phyloP scores from a whole-genome alignment of 2,888 invertebrate species.

The Chymomyza amoena region DNA sequence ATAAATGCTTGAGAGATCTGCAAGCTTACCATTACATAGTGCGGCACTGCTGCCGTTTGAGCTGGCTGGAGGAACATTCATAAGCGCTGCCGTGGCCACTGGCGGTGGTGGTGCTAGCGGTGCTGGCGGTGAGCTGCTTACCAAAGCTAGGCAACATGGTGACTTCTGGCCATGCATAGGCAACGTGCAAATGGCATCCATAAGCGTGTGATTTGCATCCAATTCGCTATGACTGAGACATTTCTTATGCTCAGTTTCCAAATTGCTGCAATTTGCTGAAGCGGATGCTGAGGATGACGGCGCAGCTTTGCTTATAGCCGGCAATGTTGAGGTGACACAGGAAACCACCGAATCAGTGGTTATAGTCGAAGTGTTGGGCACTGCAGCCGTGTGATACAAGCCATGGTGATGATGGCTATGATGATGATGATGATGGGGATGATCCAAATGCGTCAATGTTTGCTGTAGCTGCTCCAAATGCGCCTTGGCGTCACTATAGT shows the following conservation, averaged over 20 bases:
- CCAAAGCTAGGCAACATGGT: conserved; percentile 57
- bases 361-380: conserved; percentile 61
- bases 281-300: conserved; percentile 56
- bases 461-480: conserved; percentile 69
- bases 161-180: conserved; percentile 60
- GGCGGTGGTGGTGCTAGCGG: conserved; percentile 59
- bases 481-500: conserved; percentile 64
- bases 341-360: conserved; percentile 71
- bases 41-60: conserved; percentile 39
- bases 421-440: conserved; percentile 39
- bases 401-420: conserved; percentile 49
- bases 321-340: conserved; percentile 67
- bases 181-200: conserved; percentile 59
- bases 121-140: conserved; percentile 8
- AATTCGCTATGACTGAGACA: conserved; percentile 58
- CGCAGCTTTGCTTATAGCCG: conserved; percentile 50
- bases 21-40: conserved; percentile 56
- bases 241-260: conserved; percentile 66
- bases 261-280: conserved; percentile 52
- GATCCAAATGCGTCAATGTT: conserved; percentile 64
- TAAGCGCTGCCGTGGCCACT: conserved; percentile 47
- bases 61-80: conserved; percentile 45
- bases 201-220: conserved; percentile 55
- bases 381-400: conserved; percentile 49
- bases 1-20: neutral